A percentile compares a stretch with the other conserved stretches of the same genome.
These are phyloP conservation scores for Papilio helenus DNA, from an alignment of 1,140 invertebrate genomes.

Conservation along the genomic window DNA sequence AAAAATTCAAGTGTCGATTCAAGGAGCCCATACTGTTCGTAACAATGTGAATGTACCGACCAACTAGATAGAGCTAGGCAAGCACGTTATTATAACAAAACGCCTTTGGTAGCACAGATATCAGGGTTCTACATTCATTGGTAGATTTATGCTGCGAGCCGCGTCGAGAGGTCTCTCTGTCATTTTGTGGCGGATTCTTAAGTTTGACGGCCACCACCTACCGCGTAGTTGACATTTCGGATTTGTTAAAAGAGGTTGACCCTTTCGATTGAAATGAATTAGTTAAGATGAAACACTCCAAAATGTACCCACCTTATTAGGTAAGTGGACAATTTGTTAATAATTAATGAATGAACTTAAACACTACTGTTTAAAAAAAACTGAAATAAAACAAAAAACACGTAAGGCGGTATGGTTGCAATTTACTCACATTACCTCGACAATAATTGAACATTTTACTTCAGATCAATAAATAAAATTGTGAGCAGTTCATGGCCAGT, in stretches of 20 bases:
- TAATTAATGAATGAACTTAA: not conserved
- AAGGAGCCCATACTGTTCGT: constrained; percentile 53
- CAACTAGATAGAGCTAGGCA: constrained; percentile 43
- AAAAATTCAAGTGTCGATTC: constrained; percentile 68
- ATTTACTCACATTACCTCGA: not conserved
- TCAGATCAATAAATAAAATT: not conserved
- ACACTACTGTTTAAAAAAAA: not conserved
- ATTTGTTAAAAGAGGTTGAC: constrained; percentile 22
- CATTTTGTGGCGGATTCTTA: constrained; percentile 58
- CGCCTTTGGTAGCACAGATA: not conserved
- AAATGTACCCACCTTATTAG: not conserved
- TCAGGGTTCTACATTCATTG: constrained; percentile 52
- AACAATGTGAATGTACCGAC: constrained; percentile 49
- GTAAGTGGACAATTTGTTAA: not conserved
- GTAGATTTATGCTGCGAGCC: constrained; percentile 41
- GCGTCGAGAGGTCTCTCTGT: constrained; percentile 59
- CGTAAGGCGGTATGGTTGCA: not conserved
- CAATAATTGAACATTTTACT: not conserved
- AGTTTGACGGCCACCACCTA: constrained; percentile 63
- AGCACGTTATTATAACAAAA: constrained; percentile 41
- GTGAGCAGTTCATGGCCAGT: not conserved
- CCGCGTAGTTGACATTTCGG: constrained; percentile 46
- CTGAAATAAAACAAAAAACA: not conserved
- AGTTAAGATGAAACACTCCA: not conserved
- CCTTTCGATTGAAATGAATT: not conserved